These are phyloP conservation scores for Patiria pectinifera DNA, from an alignment of 53 echinoderm and acorn worm species.

Conservation along the genomic window DNA sequence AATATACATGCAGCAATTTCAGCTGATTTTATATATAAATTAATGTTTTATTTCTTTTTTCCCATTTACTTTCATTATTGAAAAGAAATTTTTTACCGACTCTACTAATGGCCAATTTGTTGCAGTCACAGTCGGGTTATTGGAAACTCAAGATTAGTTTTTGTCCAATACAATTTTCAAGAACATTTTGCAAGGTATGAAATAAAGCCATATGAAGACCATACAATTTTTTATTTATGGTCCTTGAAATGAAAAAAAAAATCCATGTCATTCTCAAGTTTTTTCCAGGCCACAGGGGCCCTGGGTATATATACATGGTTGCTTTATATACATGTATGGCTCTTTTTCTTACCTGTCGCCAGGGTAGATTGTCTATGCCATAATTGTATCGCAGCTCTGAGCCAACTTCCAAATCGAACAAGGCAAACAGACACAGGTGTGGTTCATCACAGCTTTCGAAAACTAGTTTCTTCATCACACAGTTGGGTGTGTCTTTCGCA, in stretches of 20 bases:
- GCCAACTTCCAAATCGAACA: slow-evolving; percentile 31
- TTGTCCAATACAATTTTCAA: background rate
- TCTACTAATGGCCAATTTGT: no score
- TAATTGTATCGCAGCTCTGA: slow-evolving; percentile 69
- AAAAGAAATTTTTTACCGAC: no score
- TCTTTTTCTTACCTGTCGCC: slow-evolving; percentile 60
- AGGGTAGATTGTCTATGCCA: slow-evolving; percentile 56
- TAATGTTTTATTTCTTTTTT: no score
- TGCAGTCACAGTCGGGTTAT: background rate
- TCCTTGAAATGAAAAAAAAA: background rate
- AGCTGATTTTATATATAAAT: no score
- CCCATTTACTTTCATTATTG: no score
- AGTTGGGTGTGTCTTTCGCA: slow-evolving; percentile 56
- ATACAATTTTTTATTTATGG: background rate
- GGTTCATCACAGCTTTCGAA: slow-evolving; percentile 4
- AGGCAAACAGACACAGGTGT: slow-evolving; percentile 62
- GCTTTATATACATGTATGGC: background rate
- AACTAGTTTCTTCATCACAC: slow-evolving; percentile 58
- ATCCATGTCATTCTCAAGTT: background rate
- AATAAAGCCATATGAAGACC: background rate
- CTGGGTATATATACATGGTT: background rate
- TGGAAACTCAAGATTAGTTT: background rate
- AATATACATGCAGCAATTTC: no score
- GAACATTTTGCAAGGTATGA: background rate
- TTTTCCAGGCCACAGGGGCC: background rate